phyloP scores from a whole-genome alignment of 2,797 vertebrate species.

The Eleutherodactylus coqui region DNA sequence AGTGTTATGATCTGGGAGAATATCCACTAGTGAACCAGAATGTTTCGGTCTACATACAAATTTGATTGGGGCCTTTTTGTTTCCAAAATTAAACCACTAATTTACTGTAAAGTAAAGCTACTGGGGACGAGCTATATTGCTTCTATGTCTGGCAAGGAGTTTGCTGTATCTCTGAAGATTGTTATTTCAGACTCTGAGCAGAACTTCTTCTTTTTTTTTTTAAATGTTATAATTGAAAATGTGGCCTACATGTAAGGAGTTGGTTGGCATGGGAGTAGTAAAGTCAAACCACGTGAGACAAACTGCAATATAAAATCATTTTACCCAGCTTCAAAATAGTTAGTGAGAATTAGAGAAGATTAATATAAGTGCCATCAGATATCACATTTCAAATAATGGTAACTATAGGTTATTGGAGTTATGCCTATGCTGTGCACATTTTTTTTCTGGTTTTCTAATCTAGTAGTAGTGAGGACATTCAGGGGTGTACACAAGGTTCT shows the following conservation, averaged over 20 bases:
- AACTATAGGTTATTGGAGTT: too few relatives aligned
- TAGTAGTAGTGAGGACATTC: too few relatives aligned
- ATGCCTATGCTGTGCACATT: too few relatives aligned
- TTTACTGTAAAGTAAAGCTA: neutral
- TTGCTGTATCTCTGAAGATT: constrained; percentile 9
- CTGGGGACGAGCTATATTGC: neutral
- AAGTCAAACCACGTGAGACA: neutral
- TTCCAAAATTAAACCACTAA: constrained; percentile 4
- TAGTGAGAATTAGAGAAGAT: neutral
- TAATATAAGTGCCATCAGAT: neutral
- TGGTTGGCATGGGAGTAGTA: constrained; percentile 20
- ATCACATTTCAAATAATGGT: too few relatives aligned
- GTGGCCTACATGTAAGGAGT: constrained; percentile 5
- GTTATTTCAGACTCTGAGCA: constrained; percentile 5
- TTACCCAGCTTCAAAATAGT: neutral
- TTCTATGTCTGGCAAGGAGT: constrained; percentile 18
- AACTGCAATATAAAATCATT: neutral
- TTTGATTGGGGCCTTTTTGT: neutral
- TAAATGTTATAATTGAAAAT: neutral
- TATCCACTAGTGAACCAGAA: neutral
- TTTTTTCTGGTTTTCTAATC: too few relatives aligned
- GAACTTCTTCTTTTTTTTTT: constrained; percentile 7
- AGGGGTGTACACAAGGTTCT: too few relatives aligned
- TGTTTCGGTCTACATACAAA: neutral
- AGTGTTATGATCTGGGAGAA: neutral